A percentile compares a stretch with the other conserved stretches of the same genome.
These are phyloP conservation scores for Opisthograptis luteolata DNA, from an alignment of 2,888 invertebrate species.

Conservation along the genomic window DNA sequence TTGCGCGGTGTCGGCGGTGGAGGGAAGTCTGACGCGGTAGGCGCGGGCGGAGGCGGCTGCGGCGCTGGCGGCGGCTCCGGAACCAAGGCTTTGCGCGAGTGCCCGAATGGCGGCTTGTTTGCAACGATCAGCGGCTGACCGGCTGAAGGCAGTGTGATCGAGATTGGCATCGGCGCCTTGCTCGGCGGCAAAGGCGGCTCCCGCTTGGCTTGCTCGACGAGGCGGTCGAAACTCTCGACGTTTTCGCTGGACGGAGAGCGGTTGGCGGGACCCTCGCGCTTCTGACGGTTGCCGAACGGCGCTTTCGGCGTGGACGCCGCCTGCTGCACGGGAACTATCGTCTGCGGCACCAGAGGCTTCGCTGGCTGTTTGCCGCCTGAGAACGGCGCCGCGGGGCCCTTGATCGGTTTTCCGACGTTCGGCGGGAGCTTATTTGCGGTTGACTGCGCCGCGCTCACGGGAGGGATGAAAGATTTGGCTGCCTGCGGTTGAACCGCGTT, in stretches of 20 bases:
- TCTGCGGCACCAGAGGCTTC: conserved; percentile 74
- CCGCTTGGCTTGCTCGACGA: conserved; percentile 62
- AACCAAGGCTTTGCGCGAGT: conserved; percentile 64
- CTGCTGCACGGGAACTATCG: conserved; percentile 75
- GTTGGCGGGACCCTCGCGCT: conserved; percentile 67
- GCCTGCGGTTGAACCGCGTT: conserved; percentile 40
- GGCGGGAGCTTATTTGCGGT: conserved; percentile 60
- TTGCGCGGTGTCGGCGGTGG: conserved; percentile 77
- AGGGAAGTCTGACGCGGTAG: conserved; percentile 81
- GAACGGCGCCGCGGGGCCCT: conserved; percentile 77
- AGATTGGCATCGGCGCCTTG: conserved; percentile 78
- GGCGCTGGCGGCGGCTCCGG: conserved; percentile 67
- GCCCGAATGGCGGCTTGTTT: conserved; percentile 77
- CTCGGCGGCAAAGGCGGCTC: conserved; percentile 73
- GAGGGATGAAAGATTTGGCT: conserved; percentile 61
- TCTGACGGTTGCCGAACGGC: conserved; percentile 77
- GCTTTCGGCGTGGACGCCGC: conserved; percentile 73
- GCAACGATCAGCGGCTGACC: conserved; percentile 78
- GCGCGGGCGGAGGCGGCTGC: conserved; percentile 73
- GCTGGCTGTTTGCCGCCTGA: conserved; percentile 69
- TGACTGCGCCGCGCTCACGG: conserved; percentile 53
- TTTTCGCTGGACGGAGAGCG: conserved; percentile 70
- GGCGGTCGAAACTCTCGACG: conserved; percentile 55
- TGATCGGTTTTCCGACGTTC: conserved; percentile 58
- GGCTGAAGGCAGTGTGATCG: conserved; percentile 75